Conservation (phyloP, 2,888 invertebrate genomes). For the Drosophila algonquin region DNA sequence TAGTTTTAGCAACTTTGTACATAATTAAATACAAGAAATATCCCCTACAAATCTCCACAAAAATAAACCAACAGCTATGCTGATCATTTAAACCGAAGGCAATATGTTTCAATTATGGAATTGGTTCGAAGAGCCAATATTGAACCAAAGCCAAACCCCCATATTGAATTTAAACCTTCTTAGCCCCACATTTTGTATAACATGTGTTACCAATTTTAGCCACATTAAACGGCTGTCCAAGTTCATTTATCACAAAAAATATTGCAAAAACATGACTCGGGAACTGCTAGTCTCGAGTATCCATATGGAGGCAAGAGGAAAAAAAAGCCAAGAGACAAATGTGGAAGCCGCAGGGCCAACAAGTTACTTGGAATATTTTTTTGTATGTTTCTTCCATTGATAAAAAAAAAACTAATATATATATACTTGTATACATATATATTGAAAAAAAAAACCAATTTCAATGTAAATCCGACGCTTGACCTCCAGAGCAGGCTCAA, state of each 20-base stretch:
- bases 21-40: constrained; percentile 26
- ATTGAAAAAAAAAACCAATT: constrained; percentile 60
- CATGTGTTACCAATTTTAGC: constrained; percentile 32
- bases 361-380: constrained; percentile 48
- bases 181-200: constrained; percentile 8
- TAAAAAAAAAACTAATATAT: constrained; percentile 26
- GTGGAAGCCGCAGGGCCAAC: constrained; percentile 72
- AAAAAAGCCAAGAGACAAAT: constrained; percentile 41
- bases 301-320: constrained; percentile 26
- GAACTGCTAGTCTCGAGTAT: constrained; percentile 40
- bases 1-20: constrained; percentile 37
- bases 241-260: constrained; percentile 59
- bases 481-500: constrained; percentile 67
- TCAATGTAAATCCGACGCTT: constrained; percentile 72
- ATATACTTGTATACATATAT: constrained; percentile 22
- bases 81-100: constrained; percentile 25
- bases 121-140: neutral
- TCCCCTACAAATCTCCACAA: constrained; percentile 11
- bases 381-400: constrained; percentile 23
- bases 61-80: constrained; percentile 33
- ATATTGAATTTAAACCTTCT: constrained; percentile 7
- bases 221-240: constrained; percentile 39
- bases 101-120: constrained; percentile 31
- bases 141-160: no score
- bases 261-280: constrained; percentile 48